Evolutionary conservation across 2,113 vertebrate species (phyloP).

Genomic region (Malurus melanocephalus): DNA sequence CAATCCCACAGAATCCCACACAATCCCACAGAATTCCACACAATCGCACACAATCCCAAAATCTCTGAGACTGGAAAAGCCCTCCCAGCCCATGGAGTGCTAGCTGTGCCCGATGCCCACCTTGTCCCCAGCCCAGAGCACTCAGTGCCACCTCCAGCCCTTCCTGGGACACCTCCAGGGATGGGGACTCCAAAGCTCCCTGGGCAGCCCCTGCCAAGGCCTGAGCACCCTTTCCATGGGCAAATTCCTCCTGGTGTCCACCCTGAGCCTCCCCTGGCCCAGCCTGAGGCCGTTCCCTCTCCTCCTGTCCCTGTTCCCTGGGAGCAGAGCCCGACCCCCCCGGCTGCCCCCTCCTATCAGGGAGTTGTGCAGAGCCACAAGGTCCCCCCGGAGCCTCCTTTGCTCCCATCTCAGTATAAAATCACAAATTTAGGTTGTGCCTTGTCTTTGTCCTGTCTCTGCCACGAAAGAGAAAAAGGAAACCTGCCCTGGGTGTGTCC

Average conservation of each 20-base stretch:
- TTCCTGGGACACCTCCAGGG: background rate
- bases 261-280: background rate
- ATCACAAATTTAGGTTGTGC: background rate
- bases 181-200: background rate
- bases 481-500: background rate
- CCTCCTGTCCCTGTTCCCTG: background rate
- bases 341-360: background rate
- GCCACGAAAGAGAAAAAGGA: background rate
- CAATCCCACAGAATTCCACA: too few relatives aligned
- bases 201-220: background rate
- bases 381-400: background rate
- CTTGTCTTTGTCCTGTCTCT: background rate
- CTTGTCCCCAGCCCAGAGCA: background rate
- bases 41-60: too few relatives aligned
- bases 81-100: accelerated
- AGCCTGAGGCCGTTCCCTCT: background rate
- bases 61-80: background rate
- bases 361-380: background rate
- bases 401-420: accelerated
- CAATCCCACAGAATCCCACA: too few relatives aligned
- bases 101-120: background rate
- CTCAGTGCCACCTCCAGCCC: background rate
- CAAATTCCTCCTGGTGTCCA: background rate
- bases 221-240: background rate
- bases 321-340: background rate